Base-by-base conservation (phyloP, 2,888 invertebrate species). In the Chaetogeoica ovagalla region DNA sequence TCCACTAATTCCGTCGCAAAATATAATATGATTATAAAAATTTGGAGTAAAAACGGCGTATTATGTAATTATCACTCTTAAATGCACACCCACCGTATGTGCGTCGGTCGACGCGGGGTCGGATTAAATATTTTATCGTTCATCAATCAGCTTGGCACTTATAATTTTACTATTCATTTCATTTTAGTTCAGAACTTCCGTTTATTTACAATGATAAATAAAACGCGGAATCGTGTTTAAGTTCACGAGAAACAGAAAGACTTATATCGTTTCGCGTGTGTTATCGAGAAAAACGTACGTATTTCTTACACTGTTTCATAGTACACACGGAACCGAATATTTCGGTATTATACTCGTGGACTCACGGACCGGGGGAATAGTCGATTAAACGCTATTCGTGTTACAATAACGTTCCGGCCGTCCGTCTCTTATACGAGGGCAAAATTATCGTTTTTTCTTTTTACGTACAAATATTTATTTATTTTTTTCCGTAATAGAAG, bases 341-440 rank as follows among this genome's bases (percentile, higher is more conserved):
- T 17, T 37, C 30, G 30, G 60, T 60, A 77, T 69, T 77, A 62
- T 79, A 55, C 63, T 17, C 62, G 39, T n/a, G n/a, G n/a, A 39
- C 37, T 62, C 21, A 79, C 63, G 79, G 52, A 79, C 70, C 70
- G 79, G n/a, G n/a, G n/a, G 63, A 70, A 70, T 63, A 55, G 63
- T 79, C 70, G 79, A 79, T 65, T 79, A 71, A 63, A 19, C 43
- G 23, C 39, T 55, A 79, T 70, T 79, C 57, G 70, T 79, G 63
- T 63, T 43, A 39, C 23, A 57, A 71, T 71, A 71, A 57, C 79
- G 62, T 71, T 62, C 39, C 55, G n/a, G 37, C n/a, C 55, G 70
- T 71, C 70, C 70, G 9, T 37, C 55, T 77, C 13, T 70, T 76
- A n/a, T 60, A 76, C 57, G 43, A 15, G 63, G 37, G 17, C 48